A percentile compares a stretch with the other conserved stretches of the same genome.
These are phyloP conservation scores for Emydura subglobosa DNA, from an alignment of 2,113 vertebrate genomes.

Conservation along the genomic window DNA sequence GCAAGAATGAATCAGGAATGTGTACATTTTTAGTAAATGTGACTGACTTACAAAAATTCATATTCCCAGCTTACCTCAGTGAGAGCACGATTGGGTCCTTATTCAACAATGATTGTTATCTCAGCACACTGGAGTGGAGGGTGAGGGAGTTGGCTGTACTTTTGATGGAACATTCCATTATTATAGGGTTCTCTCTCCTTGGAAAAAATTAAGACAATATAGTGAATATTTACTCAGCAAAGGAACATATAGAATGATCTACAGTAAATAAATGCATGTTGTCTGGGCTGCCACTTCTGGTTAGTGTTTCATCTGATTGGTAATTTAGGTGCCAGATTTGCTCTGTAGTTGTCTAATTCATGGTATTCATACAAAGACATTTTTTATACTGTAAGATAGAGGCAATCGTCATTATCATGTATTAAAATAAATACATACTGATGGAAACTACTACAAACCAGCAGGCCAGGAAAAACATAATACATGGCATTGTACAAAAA, in stretches of 20 bases:
- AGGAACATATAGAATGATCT: not conserved
- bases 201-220: not conserved
- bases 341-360: not conserved
- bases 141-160: not conserved
- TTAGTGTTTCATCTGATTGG: not conserved
- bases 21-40: not conserved
- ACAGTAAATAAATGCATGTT: not conserved
- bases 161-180: not conserved
- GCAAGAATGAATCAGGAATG: not conserved
- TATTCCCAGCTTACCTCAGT: accelerated
- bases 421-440: not conserved
- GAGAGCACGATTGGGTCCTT: not conserved
- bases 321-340: accelerated
- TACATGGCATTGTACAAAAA: not conserved
- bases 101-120: not conserved
- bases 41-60: accelerated
- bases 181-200: not conserved
- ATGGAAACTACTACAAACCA: not conserved
- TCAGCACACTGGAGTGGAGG: not conserved
- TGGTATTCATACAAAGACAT: not conserved
- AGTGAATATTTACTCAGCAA: not conserved
- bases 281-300: not conserved
- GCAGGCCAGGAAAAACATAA: accelerated
- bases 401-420: accelerated
- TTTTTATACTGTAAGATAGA: not conserved